Evolutionary conservation across 1,140 invertebrate species (phyloP), one percentile per base, ranked within the genome.

Genomic region (Drosophila dunni): DNA sequence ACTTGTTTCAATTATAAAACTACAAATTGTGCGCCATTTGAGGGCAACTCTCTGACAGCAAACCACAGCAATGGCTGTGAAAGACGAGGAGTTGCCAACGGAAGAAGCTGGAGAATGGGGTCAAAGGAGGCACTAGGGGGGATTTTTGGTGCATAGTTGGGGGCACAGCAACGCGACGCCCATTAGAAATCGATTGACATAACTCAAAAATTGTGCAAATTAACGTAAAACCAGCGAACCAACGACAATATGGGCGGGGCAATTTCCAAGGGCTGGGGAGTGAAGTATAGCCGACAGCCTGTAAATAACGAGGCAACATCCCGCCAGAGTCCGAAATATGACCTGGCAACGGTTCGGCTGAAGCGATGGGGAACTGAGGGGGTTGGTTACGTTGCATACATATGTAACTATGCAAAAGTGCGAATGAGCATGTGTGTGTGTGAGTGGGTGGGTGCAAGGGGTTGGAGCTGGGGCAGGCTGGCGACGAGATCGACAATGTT

Each of bases 191-290:
- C 78, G 78, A 81, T 81, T 81, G 78, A 81, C 78, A 81, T 81
- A 81, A 81, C 78, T 81, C 78, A 81, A 81, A 81, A 81, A 78
- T 81, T 81, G 78, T 81, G 78, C 75, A 81, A 81, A 81, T 81
- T 81, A 81, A 81, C 78, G 78, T 81, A 75, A 81, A 81, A 81
- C 78, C 78, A 79, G 78, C 78, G 64, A 65, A 33, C 61, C 63
- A 78, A 54, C 75, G 75, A 75, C 72, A 75, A 81, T 71, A 79
- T 72, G 66, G 67, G 67, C 45, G 42, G 46, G 56, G 62, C 29
- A 58, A 45, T 53, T 20, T 36, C n/a, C n/a, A 24, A 24, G 36
- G 15, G 42, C 24, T 20, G 48, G 48, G 29, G 50, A 1, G 2
- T 56, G 15, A 56, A 10, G 10, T 11, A 40, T 24, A 40, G 53